Percentiles rank a stretch among this genome's conserved stretches.
phyloP scores from a whole-genome alignment of 2,113 vertebrate genomes.

The Anoura caudifer region DNA sequence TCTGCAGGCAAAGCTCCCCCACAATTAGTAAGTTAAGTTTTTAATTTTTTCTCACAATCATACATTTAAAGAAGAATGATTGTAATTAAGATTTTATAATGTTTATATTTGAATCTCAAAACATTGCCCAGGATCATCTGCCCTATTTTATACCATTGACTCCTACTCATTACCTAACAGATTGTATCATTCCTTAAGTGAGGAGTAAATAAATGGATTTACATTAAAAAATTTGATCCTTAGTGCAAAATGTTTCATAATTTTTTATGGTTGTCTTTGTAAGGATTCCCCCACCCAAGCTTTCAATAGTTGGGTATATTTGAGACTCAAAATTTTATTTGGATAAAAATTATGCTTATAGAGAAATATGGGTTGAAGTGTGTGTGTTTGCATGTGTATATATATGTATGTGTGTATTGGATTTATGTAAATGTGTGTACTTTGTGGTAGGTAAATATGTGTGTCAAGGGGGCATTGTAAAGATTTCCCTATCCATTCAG shows the following conservation, averaged over 20 bases:
- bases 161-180: neutral
- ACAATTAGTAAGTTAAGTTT: neutral
- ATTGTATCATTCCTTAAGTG: neutral
- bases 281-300: neutral
- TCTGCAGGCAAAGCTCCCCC: no score
- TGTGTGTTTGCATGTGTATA: neutral
- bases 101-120: neutral
- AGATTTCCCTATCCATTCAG: neutral
- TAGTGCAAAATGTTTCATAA: slow-evolving; percentile 17
- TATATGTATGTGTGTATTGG: neutral
- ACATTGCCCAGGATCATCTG: neutral
- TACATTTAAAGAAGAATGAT: neutral
- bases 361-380: neutral
- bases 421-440: neutral
- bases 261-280: neutral
- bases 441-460: neutral
- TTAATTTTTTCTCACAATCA: neutral
- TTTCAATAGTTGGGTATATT: neutral
- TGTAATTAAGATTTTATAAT: neutral
- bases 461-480: neutral
- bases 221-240: neutral
- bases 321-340: neutral
- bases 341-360: neutral
- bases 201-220: neutral
- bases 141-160: neutral